These are phyloP conservation scores for Drosophila fungiperda DNA, from an alignment of 2,888 invertebrate genomes.

Conservation along the genomic window DNA sequence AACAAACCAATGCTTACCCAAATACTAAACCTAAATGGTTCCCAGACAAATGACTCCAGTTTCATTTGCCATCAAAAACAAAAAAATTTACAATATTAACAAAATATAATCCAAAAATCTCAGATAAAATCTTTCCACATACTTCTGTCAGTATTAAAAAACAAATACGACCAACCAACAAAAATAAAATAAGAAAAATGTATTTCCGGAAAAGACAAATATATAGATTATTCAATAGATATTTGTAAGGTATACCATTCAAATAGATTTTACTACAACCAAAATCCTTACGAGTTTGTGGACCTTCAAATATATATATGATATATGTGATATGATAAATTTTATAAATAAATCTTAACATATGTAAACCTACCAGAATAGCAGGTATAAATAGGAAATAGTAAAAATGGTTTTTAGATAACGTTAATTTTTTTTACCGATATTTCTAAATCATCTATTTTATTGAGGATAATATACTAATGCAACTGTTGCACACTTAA, in stretches of 20 bases:
- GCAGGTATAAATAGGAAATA: background rate
- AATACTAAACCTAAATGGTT: constrained; percentile 63
- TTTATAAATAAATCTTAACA: background rate
- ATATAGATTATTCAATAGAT: no score
- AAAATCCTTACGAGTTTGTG: no score
- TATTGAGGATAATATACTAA: background rate
- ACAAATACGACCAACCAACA: background rate
- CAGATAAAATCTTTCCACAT: constrained; percentile 1
- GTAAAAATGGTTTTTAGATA: background rate
- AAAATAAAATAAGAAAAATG: background rate
- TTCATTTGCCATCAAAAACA: constrained; percentile 33
- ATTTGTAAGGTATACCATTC: no score
- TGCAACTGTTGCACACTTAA: background rate
- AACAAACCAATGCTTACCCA: constrained; percentile 64
- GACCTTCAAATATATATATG: no score
- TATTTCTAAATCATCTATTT: background rate
- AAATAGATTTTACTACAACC: no score
- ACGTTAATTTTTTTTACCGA: background rate
- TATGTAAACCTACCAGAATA: background rate
- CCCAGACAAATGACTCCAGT: constrained; percentile 18
- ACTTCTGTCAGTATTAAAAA: constrained; percentile 15
- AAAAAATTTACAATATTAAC: constrained; percentile 57
- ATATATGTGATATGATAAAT: no score
- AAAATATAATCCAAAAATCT: constrained; percentile 47
- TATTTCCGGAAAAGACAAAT: background rate